Conservation (phyloP, 2,113 vertebrate genomes). For the Camarhynchus parvulus region DNA sequence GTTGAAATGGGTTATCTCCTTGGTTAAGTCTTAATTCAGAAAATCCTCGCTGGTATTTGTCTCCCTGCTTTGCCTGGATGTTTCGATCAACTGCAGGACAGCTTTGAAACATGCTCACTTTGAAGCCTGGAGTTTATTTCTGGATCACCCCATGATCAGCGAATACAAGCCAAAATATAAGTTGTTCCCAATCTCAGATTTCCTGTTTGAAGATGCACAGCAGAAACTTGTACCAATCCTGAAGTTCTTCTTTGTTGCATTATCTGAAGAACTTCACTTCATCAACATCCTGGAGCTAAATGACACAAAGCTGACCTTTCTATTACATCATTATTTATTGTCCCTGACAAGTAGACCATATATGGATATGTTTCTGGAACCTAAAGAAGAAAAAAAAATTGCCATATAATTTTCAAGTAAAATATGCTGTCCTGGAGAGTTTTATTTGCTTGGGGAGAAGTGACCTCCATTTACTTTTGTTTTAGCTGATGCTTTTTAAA, state of each 20-base stretch:
- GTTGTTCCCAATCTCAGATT: slow-evolving; percentile 80
- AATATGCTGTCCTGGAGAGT: background rate
- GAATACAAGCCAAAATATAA: slow-evolving; percentile 80
- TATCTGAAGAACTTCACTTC: slow-evolving; percentile 46
- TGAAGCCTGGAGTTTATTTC: slow-evolving; percentile 84
- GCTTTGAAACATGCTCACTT: slow-evolving; percentile 67
- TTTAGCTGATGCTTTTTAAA: slow-evolving; percentile 10
- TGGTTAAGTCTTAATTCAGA: slow-evolving; percentile 60
- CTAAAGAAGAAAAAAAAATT: slow-evolving; percentile 38
- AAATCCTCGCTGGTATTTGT: slow-evolving; percentile 55
- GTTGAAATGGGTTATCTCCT: slow-evolving; percentile 40
- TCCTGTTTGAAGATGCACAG: slow-evolving; percentile 68
- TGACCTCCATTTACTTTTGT: background rate
- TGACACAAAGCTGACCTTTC: slow-evolving; percentile 64
- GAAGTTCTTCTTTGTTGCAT: slow-evolving; percentile 38
- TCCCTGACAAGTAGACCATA: slow-evolving; percentile 78
- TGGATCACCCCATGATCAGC: slow-evolving; percentile 81
- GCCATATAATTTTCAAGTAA: slow-evolving; percentile 34
- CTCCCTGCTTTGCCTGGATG: slow-evolving; percentile 67
- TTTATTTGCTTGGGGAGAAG: background rate
- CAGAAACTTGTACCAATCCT: slow-evolving; percentile 51
- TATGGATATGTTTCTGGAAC: slow-evolving; percentile 82
- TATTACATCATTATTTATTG: slow-evolving; percentile 77
- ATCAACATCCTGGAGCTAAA: slow-evolving; percentile 64
- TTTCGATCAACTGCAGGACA: slow-evolving; percentile 72